Evolutionary conservation across 2,888 invertebrate species (phyloP), one percentile per base, ranked within the genome.

Genomic region (Calameuta idolon): DNA sequence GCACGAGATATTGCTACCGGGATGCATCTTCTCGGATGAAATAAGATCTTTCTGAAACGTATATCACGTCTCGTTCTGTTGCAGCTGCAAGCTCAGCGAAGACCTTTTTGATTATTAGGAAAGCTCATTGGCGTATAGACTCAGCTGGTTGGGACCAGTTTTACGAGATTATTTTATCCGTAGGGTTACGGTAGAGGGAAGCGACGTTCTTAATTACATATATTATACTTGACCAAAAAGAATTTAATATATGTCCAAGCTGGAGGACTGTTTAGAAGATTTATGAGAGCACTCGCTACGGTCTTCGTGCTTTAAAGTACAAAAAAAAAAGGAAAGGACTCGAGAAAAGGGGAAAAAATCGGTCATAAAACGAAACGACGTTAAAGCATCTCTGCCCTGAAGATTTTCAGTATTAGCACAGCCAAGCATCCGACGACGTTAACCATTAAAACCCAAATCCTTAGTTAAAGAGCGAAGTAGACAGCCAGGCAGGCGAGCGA

Each of bases 291-390:
- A 31, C 31, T 71, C 31, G 4, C 71, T 71, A 11, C 31, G 12
- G 12, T 71, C 11, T 71, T 31, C n/a, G 12, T 15, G n/a, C 74
- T 74, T 35, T 34, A 37, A 35, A n/a, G 12, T 71, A 30, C 30
- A 30, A 34, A 34, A 71, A 34, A 30, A 30, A 23, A 2, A n/a
- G 31, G 31, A 2, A 11, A 30, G 30, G 34, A 30, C 33, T 31
- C 9, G 11, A 71, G 71, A 71, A 15, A 30, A 31, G 30, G 30
- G 1, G 3, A 34, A 74, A 35, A 35, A 34, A 12, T 35, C 30
- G 23, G 71, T 12, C 74, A 12, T 34, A n/a, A 74, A 35, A 74
- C 74, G 74, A 34, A 74, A 74, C 11, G 23, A 74, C 34, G 35
- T 74, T 74, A 35, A 74, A n/a, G 74, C 12, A 30, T 35, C n/a